Conservation (phyloP, 2,797 vertebrate species). For the Phaenicophaeus curvirostris region DNA sequence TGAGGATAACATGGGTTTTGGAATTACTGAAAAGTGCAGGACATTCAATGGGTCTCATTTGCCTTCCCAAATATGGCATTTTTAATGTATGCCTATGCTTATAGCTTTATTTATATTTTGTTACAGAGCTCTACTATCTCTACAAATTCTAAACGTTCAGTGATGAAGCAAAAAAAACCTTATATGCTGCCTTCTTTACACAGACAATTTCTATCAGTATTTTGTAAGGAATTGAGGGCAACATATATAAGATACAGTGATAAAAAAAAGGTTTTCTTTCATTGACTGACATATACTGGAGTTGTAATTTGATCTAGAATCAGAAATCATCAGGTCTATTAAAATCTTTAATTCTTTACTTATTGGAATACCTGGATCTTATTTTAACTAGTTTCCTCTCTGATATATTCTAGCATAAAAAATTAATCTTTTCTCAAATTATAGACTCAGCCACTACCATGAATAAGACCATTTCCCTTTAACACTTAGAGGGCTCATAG, state of each 20-base stretch:
- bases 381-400: constrained; percentile 20
- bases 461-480: background rate
- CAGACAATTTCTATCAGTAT: background rate
- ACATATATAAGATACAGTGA: background rate
- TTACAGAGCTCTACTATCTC: background rate
- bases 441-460: background rate
- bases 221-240: background rate
- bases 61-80: background rate
- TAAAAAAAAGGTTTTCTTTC: background rate
- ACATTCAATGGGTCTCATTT: background rate
- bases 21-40: background rate
- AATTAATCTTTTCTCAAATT: background rate
- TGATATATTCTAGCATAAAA: background rate
- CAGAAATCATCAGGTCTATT: background rate
- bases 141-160: background rate
- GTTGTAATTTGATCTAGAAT: constrained; percentile 7
- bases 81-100: background rate
- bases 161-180: background rate
- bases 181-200: background rate
- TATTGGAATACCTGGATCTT: background rate
- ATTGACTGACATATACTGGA: background rate
- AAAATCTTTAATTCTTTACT: constrained; percentile 26
- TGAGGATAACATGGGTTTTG: background rate
- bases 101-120: background rate
- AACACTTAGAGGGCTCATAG: background rate